phyloP scores from a whole-genome alignment of 1,140 invertebrate genomes.

The Drosophila persimilis region DNA sequence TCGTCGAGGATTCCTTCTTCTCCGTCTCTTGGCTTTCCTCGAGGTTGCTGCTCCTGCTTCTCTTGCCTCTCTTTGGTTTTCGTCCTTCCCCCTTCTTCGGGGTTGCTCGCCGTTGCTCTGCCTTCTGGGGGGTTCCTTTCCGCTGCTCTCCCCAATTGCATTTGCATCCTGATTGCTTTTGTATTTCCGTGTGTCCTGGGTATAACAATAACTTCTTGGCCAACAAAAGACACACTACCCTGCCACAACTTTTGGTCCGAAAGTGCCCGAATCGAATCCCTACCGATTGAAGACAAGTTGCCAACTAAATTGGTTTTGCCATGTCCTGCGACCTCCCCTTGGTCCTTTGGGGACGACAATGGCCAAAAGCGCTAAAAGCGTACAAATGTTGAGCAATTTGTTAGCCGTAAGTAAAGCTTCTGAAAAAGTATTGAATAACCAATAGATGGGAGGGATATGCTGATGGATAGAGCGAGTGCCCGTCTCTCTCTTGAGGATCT shows the following conservation, averaged over 20 bases:
- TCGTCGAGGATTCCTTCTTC: too few relatives aligned
- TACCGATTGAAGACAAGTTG: constrained; percentile 50
- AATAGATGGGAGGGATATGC: constrained; percentile 7
- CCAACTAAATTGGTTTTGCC: constrained; percentile 45
- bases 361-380: constrained; percentile 32
- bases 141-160: constrained; percentile 47
- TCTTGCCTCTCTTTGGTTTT: background rate
- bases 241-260: too few relatives aligned
- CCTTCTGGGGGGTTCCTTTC: constrained; percentile 6
- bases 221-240: constrained; percentile 37
- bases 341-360: constrained; percentile 17
- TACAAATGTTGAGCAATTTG: constrained; percentile 68
- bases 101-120: too few relatives aligned
- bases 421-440: constrained; percentile 55
- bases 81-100: too few relatives aligned
- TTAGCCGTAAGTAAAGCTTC: constrained; percentile 46
- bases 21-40: too few relatives aligned
- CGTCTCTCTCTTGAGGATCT: too few relatives aligned
- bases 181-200: constrained; percentile 1
- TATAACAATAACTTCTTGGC: constrained; percentile 53
- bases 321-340: background rate
- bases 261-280: background rate
- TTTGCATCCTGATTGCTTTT: constrained; percentile 71
- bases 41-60: too few relatives aligned
- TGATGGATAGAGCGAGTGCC: background rate